A percentile compares a stretch with the other conserved stretches of the same genome.
Conservation (phyloP, 2,888 invertebrate genomes). For the Dryocosmus kuriphilus region DNA sequence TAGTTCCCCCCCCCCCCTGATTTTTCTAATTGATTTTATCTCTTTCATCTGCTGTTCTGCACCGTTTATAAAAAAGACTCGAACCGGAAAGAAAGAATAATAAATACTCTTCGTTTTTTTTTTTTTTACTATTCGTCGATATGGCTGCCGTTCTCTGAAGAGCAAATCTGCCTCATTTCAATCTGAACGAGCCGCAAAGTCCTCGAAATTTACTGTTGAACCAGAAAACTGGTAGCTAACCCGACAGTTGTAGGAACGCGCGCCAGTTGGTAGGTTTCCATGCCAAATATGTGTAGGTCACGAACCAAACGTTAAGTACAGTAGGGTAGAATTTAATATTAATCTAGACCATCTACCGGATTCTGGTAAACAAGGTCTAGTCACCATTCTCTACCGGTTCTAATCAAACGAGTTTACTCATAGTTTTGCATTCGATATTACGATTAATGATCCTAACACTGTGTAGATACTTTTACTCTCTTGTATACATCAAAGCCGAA, state of each 20-base stretch:
- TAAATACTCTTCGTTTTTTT: constrained; percentile 23
- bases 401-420: constrained; percentile 51
- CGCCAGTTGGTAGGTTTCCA: constrained; percentile 72
- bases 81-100: neutral
- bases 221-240: constrained; percentile 45
- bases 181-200: constrained; percentile 44
- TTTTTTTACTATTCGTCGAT: constrained; percentile 38
- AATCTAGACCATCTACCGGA: constrained; percentile 61
- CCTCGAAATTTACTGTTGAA: constrained; percentile 9
- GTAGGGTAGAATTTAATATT: constrained; percentile 49
- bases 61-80: neutral
- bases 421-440: constrained; percentile 46
- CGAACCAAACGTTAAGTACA: constrained; percentile 55
- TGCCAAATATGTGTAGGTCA: constrained; percentile 74
- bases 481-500: constrained; percentile 6
- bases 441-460: constrained; percentile 37
- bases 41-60: constrained; percentile 6
- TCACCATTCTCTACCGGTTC: constrained; percentile 61
- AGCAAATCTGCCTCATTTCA: constrained; percentile 40
- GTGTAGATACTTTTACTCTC: constrained; percentile 27
- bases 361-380: constrained; percentile 69
- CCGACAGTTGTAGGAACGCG: constrained; percentile 54
- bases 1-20: neutral
- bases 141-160: constrained; percentile 54
- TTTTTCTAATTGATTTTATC: constrained; percentile 16